Evolutionary conservation across 1,140 invertebrate species (phyloP), one percentile per base, ranked within the genome.

Genomic region (Brachionus calyciflorus): DNA sequence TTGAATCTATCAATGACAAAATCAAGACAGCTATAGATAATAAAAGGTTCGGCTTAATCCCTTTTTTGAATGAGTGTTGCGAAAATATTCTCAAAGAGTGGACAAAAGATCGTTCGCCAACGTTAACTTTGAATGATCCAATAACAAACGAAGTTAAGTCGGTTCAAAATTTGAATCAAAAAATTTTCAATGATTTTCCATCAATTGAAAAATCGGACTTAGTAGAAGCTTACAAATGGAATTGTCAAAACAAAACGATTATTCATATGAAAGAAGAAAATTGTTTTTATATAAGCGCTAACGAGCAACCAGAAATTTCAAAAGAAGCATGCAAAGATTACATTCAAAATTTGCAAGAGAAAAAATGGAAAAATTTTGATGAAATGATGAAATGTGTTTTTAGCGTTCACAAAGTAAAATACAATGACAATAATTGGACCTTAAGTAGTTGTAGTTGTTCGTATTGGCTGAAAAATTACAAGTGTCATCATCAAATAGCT

Each of bases 361-460:
- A 65, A 44, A 30, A 48, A 1, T 33, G 46, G 26, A 46, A 10
- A 68, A 17, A 26, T 41, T 51, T 46, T 26, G 21, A 75, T 10
- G 10, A 17, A 40, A 51, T 44, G 17, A 33, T 73, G 41, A 57
- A 55, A 68, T 33, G 46, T 26, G 24, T 75, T 7, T 70, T 70
- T 46, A 46, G 65, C 12, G 3, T 51, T 6, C 6, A 37, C 19
- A 17, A n/a, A 28, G 6, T 48, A 10, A 37, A 48, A 28, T 46
- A 28, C 4, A 0, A 46, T 7, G 48, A 26, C 46, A 68, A 44
- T 53, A 40, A 30, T 69, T 49, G 28, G 14, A 7, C 12, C 65
- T 51, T 51, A 37, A 78, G 28, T 17, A 40, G 14, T 19, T 41
- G 30, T 63, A 19, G 1, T 63, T 63, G 14, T 37, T 28, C 28